Conservation (phyloP, 1,140 invertebrate species). For the Drosophila sp. region DNA sequence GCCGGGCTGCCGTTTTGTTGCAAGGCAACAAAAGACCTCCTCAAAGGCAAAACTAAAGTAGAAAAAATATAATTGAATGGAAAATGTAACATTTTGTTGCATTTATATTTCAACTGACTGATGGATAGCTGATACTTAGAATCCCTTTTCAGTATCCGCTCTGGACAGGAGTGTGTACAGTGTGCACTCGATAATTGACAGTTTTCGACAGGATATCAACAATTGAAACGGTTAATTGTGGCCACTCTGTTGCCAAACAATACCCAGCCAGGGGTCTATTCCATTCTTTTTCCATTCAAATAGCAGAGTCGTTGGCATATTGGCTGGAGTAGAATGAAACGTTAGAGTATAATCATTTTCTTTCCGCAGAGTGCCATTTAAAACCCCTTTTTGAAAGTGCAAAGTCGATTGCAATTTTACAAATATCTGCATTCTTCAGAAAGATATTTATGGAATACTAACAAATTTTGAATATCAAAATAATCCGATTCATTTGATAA, state of each 20-base stretch:
- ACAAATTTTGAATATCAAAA: too few relatives aligned
- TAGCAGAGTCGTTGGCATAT: slow-evolving; percentile 3
- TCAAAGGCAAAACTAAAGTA: slow-evolving; percentile 10
- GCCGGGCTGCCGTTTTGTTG: slow-evolving; percentile 21
- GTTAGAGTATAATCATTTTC: slow-evolving; percentile 3
- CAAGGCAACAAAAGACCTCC: slow-evolving; percentile 36
- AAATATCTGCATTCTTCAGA: too few relatives aligned
- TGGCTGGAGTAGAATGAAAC: neutral
- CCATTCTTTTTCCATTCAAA: neutral
- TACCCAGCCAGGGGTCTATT: slow-evolving; percentile 11
- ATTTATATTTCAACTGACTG: slow-evolving; percentile 43
- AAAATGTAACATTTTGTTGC: slow-evolving; percentile 56
- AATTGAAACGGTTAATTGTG: slow-evolving; percentile 54
- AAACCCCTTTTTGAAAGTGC: too few relatives aligned
- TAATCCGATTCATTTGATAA: too few relatives aligned
- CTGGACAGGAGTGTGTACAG: neutral
- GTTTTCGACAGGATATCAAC: slow-evolving; percentile 39
- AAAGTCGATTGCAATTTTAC: too few relatives aligned
- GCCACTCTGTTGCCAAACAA: slow-evolving; percentile 37
- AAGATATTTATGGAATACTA: too few relatives aligned
- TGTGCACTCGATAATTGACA: slow-evolving; percentile 41
- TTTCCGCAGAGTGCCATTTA: neutral
- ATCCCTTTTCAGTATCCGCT: slow-evolving; percentile 6
- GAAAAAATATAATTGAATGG: slow-evolving; percentile 48
- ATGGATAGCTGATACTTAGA: slow-evolving; percentile 24